These are phyloP conservation scores for Samia ricini DNA, from an alignment of 1,140 invertebrate species.

Conservation along the genomic window DNA sequence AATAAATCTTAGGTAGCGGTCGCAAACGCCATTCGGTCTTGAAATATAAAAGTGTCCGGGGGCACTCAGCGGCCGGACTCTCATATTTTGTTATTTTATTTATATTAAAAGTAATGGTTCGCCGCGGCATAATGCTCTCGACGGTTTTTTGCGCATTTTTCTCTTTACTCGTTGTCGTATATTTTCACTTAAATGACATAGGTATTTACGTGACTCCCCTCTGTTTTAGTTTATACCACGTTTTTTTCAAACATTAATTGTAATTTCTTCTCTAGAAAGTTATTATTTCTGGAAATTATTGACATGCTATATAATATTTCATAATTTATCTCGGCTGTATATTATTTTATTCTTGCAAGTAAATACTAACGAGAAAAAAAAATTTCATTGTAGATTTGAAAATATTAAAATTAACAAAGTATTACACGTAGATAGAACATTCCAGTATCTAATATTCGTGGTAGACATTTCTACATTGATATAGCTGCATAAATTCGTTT, in stretches of 20 bases:
- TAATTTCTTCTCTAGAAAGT: too few relatives aligned
- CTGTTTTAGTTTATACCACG: constrained; percentile 51
- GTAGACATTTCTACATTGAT: constrained; percentile 35
- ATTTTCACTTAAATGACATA: constrained; percentile 75
- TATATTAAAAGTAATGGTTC: constrained; percentile 77
- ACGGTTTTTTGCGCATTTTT: constrained; percentile 68
- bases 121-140: constrained; percentile 64
- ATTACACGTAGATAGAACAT: neutral
- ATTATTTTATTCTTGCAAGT: too few relatives aligned
- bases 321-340: too few relatives aligned
- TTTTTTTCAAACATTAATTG: too few relatives aligned
- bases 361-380: too few relatives aligned
- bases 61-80: constrained; percentile 72
- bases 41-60: constrained; percentile 73
- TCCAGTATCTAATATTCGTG: constrained; percentile 11
- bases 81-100: constrained; percentile 78
- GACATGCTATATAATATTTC: too few relatives aligned
- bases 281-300: too few relatives aligned
- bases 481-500: constrained; percentile 51
- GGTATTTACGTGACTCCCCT: constrained; percentile 57
- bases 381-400: too few relatives aligned
- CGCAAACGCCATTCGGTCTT: constrained; percentile 24
- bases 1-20: constrained; percentile 34
- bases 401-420: too few relatives aligned
- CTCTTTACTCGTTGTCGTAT: constrained; percentile 67